Conservation (phyloP, 2,113 vertebrate species). For the Tetrao urogallus region DNA sequence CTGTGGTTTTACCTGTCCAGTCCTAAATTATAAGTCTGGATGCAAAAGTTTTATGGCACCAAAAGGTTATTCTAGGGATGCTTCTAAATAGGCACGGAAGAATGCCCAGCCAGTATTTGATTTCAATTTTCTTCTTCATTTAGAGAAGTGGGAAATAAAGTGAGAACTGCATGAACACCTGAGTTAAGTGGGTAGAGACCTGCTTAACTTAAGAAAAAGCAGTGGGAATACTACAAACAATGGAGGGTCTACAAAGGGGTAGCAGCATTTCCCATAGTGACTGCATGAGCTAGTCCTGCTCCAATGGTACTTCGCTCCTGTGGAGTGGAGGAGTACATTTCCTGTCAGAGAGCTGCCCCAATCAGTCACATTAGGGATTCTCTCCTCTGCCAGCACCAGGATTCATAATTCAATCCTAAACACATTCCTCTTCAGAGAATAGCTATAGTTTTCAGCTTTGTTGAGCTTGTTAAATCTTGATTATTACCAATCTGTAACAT, state of each 20-base stretch:
- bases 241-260: background rate
- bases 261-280: background rate
- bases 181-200: background rate
- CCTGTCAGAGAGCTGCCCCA: background rate
- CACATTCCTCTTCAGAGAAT: background rate
- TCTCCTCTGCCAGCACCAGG: background rate
- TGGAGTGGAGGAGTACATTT: fast-evolving
- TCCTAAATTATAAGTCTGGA: background rate
- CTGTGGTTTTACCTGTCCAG: background rate
- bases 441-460: background rate
- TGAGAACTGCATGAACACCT: background rate
- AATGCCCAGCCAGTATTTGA: background rate
- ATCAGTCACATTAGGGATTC: fast-evolving
- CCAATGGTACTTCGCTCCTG: background rate
- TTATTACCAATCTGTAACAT: background rate
- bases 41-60: background rate
- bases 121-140: background rate
- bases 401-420: background rate
- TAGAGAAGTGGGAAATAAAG: background rate
- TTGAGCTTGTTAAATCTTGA: background rate
- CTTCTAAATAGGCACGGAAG: background rate
- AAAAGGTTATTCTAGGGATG: background rate
- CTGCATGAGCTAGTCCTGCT: background rate
- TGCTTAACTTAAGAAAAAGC: background rate
- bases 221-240: background rate